phyloP scores from a whole-genome alignment of 2,797 vertebrate genomes.

The Linurgus olivaceus region DNA sequence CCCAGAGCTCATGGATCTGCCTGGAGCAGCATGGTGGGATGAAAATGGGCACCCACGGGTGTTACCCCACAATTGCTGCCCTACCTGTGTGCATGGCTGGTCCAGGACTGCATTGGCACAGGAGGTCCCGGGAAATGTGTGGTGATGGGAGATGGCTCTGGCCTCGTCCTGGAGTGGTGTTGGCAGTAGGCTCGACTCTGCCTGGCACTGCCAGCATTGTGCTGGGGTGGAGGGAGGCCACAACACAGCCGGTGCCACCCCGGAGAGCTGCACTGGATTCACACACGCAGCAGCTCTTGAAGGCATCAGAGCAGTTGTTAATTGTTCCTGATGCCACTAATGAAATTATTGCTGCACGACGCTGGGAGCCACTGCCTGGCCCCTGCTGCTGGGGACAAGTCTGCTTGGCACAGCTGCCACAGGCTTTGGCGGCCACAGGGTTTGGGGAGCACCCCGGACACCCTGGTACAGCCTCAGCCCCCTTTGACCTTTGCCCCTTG shows the following conservation, averaged over 20 bases:
- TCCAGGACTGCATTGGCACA: rapidly evolving
- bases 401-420: rapidly evolving
- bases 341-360: constrained; percentile 66
- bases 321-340: constrained; percentile 73
- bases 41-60: rapidly evolving
- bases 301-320: constrained; percentile 72
- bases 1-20: rapidly evolving
- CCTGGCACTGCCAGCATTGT: rapidly evolving
- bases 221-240: neutral
- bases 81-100: rapidly evolving
- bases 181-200: rapidly evolving
- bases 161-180: rapidly evolving
- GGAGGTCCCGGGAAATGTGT: neutral
- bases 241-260: neutral
- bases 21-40: rapidly evolving
- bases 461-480: neutral
- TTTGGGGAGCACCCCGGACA: neutral
- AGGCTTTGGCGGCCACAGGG: neutral
- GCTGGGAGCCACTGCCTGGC: neutral
- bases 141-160: neutral
- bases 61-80: rapidly evolving
- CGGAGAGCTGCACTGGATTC: neutral
- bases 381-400: neutral
- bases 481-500: neutral
- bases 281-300: constrained; percentile 48